These are phyloP conservation scores for Sinhomidia bicolor DNA, from an alignment of 2,888 invertebrate species.

Conservation along the genomic window DNA sequence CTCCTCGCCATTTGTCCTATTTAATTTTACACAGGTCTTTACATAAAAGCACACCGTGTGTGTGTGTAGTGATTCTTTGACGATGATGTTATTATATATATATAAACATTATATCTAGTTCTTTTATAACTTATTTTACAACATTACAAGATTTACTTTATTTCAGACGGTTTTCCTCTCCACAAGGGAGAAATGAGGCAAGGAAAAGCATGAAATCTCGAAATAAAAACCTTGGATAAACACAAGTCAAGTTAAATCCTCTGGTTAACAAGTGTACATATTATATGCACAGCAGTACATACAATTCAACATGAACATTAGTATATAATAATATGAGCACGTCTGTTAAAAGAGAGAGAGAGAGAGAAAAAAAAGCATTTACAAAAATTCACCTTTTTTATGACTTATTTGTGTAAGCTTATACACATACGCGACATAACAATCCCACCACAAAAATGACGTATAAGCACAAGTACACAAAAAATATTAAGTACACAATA, in stretches of 20 bases:
- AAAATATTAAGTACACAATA: conserved; percentile 27
- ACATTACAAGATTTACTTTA: not conserved
- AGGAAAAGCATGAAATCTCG: conserved; percentile 54
- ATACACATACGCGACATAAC: conserved; percentile 1
- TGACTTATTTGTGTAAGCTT: conserved; percentile 40
- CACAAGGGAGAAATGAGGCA: conserved; percentile 41
- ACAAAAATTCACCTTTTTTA: conserved; percentile 41
- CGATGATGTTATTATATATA: not conserved
- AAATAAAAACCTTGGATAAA: conserved; percentile 55
- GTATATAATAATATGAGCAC: not conserved
- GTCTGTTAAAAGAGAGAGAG: conserved; percentile 35
- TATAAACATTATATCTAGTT: too few species aligned
- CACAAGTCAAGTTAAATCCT: conserved; percentile 54
- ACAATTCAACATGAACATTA: too few species aligned
- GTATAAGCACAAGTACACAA: conserved; percentile 35
- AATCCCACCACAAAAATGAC: conserved; percentile 50
- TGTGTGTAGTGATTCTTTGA: not conserved
- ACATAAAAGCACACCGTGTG: conserved; percentile 28
- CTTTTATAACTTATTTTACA: not conserved
- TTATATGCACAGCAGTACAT: not conserved
- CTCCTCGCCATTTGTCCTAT: conserved; percentile 55
- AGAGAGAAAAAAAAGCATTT: conserved; percentile 59
- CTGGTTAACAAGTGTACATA: conserved; percentile 50
- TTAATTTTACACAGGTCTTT: conserved; percentile 57
- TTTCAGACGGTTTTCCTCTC: conserved; percentile 4